phyloP scores from a whole-genome alignment of 2,797 vertebrate species.

The Bryconaethiops microstoma region DNA sequence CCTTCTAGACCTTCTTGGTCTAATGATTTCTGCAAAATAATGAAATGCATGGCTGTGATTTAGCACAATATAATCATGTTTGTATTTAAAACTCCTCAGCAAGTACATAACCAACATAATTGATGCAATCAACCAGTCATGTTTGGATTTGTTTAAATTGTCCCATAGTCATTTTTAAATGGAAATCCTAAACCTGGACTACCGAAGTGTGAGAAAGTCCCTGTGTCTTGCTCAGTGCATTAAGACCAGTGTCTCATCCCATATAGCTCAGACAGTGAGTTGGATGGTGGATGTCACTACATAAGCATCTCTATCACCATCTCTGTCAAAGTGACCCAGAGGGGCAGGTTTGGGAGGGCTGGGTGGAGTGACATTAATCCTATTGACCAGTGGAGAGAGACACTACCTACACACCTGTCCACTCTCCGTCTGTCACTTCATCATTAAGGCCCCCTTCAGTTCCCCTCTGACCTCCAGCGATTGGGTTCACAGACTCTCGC shows the following conservation, averaged over 20 bases:
- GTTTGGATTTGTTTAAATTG: too few relatives aligned
- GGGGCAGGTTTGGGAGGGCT: constrained; percentile 2
- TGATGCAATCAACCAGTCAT: too few relatives aligned
- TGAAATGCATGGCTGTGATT: too few relatives aligned
- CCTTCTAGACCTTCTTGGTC: too few relatives aligned
- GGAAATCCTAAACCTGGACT: too few relatives aligned
- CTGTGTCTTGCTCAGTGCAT: constrained; percentile 9
- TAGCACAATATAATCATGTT: too few relatives aligned
- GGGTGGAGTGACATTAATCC: constrained; percentile 43
- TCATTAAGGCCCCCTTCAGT: constrained; percentile 36
- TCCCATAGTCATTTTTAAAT: too few relatives aligned
- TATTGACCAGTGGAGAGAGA: constrained; percentile 36
- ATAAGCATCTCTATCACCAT: constrained; percentile 34
- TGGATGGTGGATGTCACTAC: constrained; percentile 9
- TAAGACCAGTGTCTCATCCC: constrained; percentile 30
- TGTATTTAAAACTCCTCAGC: too few relatives aligned
- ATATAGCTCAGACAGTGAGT: constrained; percentile 40
- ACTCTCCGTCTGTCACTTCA: constrained; percentile 24
- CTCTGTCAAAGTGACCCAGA: constrained; percentile 29
- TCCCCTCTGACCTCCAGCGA: constrained; percentile 42
- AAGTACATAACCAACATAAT: too few relatives aligned
- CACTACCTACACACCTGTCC: constrained; percentile 43
- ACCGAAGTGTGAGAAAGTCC: background rate
- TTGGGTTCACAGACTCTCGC: constrained; percentile 33
- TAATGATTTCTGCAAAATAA: too few relatives aligned